Evolutionary conservation across 2,888 invertebrate genomes (phyloP), one percentile per base, ranked within the genome.

Genomic region (Unio pictorum): DNA sequence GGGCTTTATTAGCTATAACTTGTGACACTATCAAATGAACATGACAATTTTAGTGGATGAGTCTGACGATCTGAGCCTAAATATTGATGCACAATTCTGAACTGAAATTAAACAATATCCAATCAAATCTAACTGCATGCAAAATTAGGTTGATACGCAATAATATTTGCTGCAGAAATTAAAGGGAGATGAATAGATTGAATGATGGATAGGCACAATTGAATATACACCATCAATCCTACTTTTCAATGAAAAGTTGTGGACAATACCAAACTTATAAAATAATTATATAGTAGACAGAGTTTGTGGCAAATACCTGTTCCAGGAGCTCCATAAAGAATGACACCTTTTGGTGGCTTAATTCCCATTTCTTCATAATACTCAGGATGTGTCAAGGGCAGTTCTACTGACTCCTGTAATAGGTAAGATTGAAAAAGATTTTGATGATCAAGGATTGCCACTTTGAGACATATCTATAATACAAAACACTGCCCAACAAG

Each of bases 341-440:
- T 99, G 1, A 99, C 99, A 81, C 99, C 99, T 90, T 99, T 99
- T 0, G 99, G 99, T 20, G 99, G 99, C 88, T 98, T 97, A 83
- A 99, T 99, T 64, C 99, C 99, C 99, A 99, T 99, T 91, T 99
- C 99, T 91, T 99, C 99, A 89, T 99, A 99, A 91, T 99, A 99
- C 90, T 99, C 99, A 0, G 99, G 99, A 92, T 99, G 99, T 20
- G 99, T 99, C 26, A 99, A 91, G 0, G 99, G 99, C 75, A 99
- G 91, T 90, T 99, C 99, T 15, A 99, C 99, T 61, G 98, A 98
- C 92, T 99, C 99, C 91, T 91, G 74, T 7, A 80, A 74, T 34
- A 34, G 1, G 7, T 8, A 34, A 34, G 34, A 34, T 34, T 8
- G 8, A 34, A 34, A 58, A 58, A 15, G 58, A n/a, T 58, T 17